These are phyloP conservation scores for Lamellibrachia luymesi DNA, from an alignment of 1,140 invertebrate genomes.

Conservation along the genomic window DNA sequence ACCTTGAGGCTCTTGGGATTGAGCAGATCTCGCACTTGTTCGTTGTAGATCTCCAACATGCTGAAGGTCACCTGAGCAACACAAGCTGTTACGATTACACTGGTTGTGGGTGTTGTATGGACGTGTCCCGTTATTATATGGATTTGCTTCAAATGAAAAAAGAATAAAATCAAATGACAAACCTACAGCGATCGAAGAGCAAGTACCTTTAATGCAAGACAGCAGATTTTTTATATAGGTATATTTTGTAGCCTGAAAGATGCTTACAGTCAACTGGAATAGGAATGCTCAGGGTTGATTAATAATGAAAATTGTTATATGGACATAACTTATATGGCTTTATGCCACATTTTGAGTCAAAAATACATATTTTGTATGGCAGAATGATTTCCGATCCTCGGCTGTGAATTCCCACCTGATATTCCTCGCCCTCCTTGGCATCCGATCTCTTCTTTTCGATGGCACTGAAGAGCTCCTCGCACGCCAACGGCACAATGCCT, in stretches of 20 bases:
- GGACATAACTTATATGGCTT: neutral
- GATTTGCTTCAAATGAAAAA: no score
- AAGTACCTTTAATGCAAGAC: no score
- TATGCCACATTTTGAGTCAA: no score
- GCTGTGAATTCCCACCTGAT: constrained; percentile 38
- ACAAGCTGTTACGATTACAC: neutral
- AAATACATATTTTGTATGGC: no score
- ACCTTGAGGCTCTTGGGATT: constrained; percentile 12
- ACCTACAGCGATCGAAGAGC: no score
- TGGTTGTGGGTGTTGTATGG: neutral
- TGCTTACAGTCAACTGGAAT: neutral
- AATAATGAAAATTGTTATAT: neutral
- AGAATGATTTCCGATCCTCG: no score
- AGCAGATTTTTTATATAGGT: no score
- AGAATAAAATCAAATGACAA: no score
- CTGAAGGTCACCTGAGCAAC: constrained; percentile 18
- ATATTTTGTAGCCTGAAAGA: neutral
- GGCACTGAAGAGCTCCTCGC: constrained; percentile 73
- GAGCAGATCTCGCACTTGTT: constrained; percentile 24
- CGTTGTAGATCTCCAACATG: constrained; percentile 28
- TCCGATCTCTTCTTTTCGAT: constrained; percentile 53
- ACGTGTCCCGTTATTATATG: no score
- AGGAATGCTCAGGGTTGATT: neutral
- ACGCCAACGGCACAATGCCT: constrained; percentile 83
- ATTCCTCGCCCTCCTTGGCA: constrained; percentile 48